Evolutionary conservation across 2,888 invertebrate species (phyloP).

Genomic region (Rhamnusium bicolor): DNA sequence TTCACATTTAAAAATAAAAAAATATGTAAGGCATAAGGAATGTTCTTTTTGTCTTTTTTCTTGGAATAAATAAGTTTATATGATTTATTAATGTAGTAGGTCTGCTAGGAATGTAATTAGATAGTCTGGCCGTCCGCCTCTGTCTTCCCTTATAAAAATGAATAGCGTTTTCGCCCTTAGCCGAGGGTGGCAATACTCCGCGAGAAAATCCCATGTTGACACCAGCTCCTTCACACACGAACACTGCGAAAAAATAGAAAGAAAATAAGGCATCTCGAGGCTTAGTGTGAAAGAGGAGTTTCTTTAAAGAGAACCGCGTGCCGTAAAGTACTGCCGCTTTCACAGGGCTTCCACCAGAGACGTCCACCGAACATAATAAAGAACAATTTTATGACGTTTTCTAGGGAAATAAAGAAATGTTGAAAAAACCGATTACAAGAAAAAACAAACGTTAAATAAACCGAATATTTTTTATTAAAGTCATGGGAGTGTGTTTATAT

Average conservation of each 20-base stretch:
- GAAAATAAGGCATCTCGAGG: constrained; percentile 64
- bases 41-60: no score
- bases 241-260: constrained; percentile 63
- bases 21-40: no score
- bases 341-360: constrained; percentile 46
- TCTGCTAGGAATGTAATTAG: background rate
- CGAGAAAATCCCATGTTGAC: constrained; percentile 66
- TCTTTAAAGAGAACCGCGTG: constrained; percentile 59
- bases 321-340: constrained; percentile 54
- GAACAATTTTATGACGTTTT: background rate
- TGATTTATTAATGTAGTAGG: background rate
- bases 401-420: background rate
- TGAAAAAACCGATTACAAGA: background rate
- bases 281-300: constrained; percentile 60
- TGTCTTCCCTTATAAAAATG: constrained; percentile 60
- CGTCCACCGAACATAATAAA: constrained; percentile 21
- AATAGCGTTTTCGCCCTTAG: constrained; percentile 61
- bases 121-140: constrained; percentile 1
- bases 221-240: constrained; percentile 65
- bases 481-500: no score
- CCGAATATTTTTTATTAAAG: no score
- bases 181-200: constrained; percentile 38
- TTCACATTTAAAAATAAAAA: no score
- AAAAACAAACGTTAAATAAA: no score
- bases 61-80: no score